phyloP scores from a whole-genome alignment of 2,113 vertebrate genomes.

The Eira barbara region DNA sequence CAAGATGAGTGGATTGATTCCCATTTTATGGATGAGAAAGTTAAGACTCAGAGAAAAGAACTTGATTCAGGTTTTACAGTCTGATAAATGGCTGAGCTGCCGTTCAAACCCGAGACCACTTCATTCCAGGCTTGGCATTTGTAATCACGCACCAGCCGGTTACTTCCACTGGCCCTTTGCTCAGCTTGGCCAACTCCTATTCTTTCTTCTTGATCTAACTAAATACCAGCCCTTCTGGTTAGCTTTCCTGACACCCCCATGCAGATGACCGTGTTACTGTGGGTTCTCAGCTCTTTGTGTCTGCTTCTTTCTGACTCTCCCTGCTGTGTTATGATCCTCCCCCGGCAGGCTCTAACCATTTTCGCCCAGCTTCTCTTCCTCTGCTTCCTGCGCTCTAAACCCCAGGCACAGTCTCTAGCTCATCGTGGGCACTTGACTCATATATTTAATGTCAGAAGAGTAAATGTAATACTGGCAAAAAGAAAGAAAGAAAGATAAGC shows the following conservation, averaged over 20 bases:
- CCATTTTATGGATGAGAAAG: constrained; percentile 21
- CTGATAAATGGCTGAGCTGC: neutral
- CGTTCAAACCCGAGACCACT: neutral
- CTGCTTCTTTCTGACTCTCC: neutral
- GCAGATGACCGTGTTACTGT: accelerated
- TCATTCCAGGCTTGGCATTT: neutral
- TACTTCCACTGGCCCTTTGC: neutral
- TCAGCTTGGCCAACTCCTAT: neutral
- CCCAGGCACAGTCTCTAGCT: neutral
- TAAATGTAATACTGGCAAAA: neutral
- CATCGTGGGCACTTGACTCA: neutral
- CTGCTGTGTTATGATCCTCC: neutral
- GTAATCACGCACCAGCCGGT: neutral
- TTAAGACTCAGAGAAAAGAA: neutral
- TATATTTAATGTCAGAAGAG: neutral
- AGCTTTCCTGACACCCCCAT: neutral
- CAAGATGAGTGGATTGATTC: neutral
- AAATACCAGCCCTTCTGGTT: neutral
- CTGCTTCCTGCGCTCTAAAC: neutral
- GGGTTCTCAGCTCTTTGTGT: neutral
- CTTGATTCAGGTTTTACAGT: neutral
- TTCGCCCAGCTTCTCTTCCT: neutral
- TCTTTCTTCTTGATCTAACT: neutral
- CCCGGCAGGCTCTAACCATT: neutral
- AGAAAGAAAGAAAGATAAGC: neutral